Conservation (phyloP, 2,888 invertebrate genomes). For the Galerucella calmariensis region DNA sequence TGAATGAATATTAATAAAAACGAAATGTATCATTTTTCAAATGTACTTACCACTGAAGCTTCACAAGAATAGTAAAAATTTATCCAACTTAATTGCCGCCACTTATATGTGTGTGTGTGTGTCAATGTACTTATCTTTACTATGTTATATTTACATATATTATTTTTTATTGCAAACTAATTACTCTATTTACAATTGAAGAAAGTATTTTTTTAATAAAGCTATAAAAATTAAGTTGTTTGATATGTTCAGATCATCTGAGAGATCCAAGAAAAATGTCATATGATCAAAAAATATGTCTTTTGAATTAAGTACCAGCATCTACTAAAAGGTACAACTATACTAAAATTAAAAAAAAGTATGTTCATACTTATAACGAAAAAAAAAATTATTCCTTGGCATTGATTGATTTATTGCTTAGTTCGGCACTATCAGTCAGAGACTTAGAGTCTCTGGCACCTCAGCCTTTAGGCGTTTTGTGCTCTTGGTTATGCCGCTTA, state of each 20-base stretch:
- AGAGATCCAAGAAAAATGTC: neutral
- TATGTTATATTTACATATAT: slow-evolving; percentile 31
- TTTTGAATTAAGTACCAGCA: no score
- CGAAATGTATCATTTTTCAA: neutral
- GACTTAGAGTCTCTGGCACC: no score
- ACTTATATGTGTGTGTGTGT: neutral
- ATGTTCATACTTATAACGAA: no score
- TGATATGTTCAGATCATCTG: neutral
- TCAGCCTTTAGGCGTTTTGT: no score
- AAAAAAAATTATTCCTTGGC: no score
- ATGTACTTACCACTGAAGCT: neutral
- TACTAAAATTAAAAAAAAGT: no score
- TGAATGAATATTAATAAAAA: neutral
- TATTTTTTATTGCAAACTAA: slow-evolving; percentile 28
- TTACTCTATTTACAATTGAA: slow-evolving; percentile 16
- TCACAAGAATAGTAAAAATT: neutral
- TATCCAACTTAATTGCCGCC: neutral
- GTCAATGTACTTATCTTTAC: slow-evolving; percentile 20
- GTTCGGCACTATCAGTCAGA: no score
- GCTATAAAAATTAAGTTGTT: slow-evolving; percentile 16
- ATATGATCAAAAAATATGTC: neutral
- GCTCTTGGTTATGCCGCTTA: no score
- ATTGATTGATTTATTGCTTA: no score
- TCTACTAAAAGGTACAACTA: no score
- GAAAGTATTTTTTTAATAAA: slow-evolving; percentile 6